These are phyloP conservation scores for Vultur gryphus DNA, from an alignment of 2,797 vertebrate species.

Conservation along the genomic window DNA sequence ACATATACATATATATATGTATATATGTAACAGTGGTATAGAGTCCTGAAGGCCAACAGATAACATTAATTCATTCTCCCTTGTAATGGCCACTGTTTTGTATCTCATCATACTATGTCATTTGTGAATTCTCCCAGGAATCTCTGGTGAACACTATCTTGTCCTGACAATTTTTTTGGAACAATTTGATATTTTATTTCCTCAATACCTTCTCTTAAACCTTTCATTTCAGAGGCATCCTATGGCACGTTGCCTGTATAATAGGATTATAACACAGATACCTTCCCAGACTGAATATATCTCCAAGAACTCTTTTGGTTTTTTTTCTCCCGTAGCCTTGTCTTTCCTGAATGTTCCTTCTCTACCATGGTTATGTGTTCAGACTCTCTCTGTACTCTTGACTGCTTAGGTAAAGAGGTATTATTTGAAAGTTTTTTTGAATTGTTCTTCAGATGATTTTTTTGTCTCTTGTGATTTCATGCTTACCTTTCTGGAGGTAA, in stretches of 20 bases:
- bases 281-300: background rate
- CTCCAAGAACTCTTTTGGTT: background rate
- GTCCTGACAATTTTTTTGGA: background rate
- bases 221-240: background rate
- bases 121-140: background rate
- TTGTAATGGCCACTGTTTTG: background rate
- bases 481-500: background rate
- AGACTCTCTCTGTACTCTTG: background rate
- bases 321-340: background rate
- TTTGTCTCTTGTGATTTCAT: background rate
- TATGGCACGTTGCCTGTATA: background rate
- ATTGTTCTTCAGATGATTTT: background rate
- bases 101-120: fast-evolving
- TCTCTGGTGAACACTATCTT: background rate
- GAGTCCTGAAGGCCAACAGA: background rate
- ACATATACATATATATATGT: background rate
- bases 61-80: background rate
- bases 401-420: background rate
- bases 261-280: background rate
- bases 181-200: background rate
- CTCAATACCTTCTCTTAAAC: background rate
- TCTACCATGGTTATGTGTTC: background rate
- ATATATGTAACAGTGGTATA: background rate
- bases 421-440: background rate
- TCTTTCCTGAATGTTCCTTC: background rate